These are phyloP conservation scores for Chionodraco myersi DNA, from an alignment of 2,113 vertebrate species.

Conservation along the genomic window DNA sequence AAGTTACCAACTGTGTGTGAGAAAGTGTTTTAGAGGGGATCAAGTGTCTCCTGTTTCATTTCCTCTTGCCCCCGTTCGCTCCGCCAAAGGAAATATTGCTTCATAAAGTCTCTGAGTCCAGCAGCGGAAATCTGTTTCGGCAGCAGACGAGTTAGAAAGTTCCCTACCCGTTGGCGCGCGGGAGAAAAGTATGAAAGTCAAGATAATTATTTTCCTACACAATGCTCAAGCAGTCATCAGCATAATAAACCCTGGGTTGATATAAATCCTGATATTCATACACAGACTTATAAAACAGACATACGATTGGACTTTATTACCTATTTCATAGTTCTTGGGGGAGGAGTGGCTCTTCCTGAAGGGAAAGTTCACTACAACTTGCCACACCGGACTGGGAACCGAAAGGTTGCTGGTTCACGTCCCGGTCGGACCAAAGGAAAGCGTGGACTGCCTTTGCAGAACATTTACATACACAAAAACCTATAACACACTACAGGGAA, in stretches of 20 bases:
- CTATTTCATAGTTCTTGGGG: no score
- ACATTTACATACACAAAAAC: no score
- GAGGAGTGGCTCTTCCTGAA: no score
- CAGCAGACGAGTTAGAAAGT: constrained; percentile 28
- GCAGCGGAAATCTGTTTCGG: constrained; percentile 40
- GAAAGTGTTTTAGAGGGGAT: constrained; percentile 36
- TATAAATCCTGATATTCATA: neutral
- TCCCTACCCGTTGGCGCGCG: constrained; percentile 5
- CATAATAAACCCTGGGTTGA: no score
- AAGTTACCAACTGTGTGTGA: constrained; percentile 4
- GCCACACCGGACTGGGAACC: no score
- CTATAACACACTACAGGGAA: no score
- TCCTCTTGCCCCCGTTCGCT: constrained; percentile 55
- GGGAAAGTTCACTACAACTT: no score
- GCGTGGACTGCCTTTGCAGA: no score
- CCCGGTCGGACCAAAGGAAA: no score
- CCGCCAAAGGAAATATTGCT: constrained; percentile 66
- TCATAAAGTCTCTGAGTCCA: constrained; percentile 64
- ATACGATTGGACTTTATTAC: neutral
- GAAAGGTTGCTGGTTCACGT: no score
- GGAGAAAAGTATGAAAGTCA: neutral
- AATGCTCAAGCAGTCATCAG: no score
- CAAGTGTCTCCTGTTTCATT: constrained; percentile 69
- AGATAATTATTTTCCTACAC: no score
- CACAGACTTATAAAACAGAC: neutral